Evolutionary conservation across 2,797 vertebrate species (phyloP).

Genomic region (Diplodus sargus): DNA sequence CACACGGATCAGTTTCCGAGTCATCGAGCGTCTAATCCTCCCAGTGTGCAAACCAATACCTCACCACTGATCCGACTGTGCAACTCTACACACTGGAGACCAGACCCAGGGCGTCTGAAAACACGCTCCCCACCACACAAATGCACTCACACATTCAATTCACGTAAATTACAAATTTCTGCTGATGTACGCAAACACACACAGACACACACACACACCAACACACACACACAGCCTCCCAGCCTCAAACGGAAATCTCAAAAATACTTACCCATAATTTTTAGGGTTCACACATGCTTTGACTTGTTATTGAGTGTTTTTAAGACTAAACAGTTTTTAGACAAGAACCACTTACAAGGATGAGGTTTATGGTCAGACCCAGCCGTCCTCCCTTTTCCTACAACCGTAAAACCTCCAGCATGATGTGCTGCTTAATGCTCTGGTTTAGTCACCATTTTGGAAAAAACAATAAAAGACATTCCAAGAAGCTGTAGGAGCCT

Average conservation of each 20-base stretch:
- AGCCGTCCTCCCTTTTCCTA: constrained; percentile 20
- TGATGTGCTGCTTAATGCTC: constrained; percentile 49
- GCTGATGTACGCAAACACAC: background rate
- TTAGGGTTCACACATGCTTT: constrained; percentile 43
- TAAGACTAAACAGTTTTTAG: constrained; percentile 43
- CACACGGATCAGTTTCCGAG: constrained; percentile 63
- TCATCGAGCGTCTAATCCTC: constrained; percentile 63
- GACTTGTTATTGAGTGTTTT: constrained; percentile 50
- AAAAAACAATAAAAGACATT: constrained; percentile 65
- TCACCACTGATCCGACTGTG: constrained; percentile 55
- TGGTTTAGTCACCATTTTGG: constrained; percentile 58
- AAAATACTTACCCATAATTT: constrained; percentile 44
- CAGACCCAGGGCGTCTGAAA: constrained; percentile 43
- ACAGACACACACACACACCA: constrained; percentile 1
- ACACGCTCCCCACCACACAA: constrained; percentile 32
- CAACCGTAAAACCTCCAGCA: constrained; percentile 33
- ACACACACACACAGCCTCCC: constrained; percentile 26
- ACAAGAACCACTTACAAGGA: constrained; percentile 32
- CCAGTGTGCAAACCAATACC: constrained; percentile 72
- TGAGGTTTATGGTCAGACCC: constrained; percentile 61
- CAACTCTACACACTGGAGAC: constrained; percentile 63
- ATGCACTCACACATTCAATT: constrained; percentile 37
- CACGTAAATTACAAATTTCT: constrained; percentile 11
- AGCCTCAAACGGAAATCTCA: constrained; percentile 44
- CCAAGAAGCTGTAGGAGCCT: constrained; percentile 44